phyloP scores from a whole-genome alignment of 2,797 vertebrate genomes.

The Sebastes hopkinsi region DNA sequence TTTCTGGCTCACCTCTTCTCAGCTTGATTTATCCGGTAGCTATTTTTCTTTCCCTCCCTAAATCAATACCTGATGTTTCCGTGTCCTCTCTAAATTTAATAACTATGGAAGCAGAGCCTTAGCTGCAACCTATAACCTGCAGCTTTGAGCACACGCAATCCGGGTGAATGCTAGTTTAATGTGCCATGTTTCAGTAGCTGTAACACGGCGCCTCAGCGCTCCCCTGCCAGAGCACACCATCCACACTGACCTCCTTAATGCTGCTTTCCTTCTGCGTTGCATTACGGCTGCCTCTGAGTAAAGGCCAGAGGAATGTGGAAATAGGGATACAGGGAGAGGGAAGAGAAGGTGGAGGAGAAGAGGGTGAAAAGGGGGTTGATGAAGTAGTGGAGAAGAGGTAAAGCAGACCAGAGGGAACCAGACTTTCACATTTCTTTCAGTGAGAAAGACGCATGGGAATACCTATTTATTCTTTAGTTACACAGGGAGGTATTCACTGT shows the following conservation, averaged over 20 bases:
- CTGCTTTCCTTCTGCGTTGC: conserved; percentile 52
- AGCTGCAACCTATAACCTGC: conserved; percentile 14
- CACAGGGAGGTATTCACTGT: background rate
- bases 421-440: conserved; percentile 2
- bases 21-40: conserved; percentile 13
- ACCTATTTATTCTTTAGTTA: background rate
- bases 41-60: conserved; percentile 13
- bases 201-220: conserved; percentile 12
- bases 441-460: conserved; percentile 3
- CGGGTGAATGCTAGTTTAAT: conserved; percentile 24
- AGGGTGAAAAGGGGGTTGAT: background rate
- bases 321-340: conserved; percentile 7
- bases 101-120: conserved; percentile 8
- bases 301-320: conserved; percentile 67
- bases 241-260: conserved; percentile 47
- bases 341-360: conserved; percentile 4
- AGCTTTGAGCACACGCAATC: conserved; percentile 11
- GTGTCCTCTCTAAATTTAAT: conserved; percentile 39
- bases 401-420: conserved; percentile 22
- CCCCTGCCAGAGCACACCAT: conserved; percentile 26
- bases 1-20: conserved; percentile 17
- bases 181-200: conserved; percentile 38
- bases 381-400: conserved; percentile 17
- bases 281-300: conserved; percentile 59
- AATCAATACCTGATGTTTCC: conserved; percentile 48